Conservation (phyloP, 2,888 invertebrate species). For the Calliopum simillimum region DNA sequence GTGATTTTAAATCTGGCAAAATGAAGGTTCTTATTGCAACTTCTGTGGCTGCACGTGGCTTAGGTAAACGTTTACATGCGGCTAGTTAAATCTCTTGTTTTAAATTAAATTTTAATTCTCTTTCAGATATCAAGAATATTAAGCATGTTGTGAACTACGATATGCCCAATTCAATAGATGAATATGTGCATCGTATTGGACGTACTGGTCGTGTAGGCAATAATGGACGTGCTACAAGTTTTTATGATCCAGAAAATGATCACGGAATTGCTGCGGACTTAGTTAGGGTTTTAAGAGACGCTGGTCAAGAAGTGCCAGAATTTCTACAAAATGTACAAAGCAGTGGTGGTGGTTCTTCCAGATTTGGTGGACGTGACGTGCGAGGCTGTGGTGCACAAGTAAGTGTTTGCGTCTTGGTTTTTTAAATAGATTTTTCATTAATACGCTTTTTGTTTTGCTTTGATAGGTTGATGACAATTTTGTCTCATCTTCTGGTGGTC, state of each 20-base stretch:
- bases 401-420: constrained; percentile 23
- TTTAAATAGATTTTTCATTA: background rate
- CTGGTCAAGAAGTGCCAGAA: constrained; percentile 83
- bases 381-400: constrained; percentile 50
- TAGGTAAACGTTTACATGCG: constrained; percentile 70
- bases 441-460: constrained; percentile 4
- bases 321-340: constrained; percentile 73
- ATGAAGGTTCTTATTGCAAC: constrained; percentile 92
- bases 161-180: constrained; percentile 88
- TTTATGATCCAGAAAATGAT: constrained; percentile 79
- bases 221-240: constrained; percentile 86
- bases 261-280: constrained; percentile 73
- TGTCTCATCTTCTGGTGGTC: constrained; percentile 41
- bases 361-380: constrained; percentile 81
- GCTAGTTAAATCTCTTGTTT: background rate
- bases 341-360: constrained; percentile 65
- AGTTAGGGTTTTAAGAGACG: constrained; percentile 80
- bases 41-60: constrained; percentile 92
- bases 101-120: constrained; percentile 13
- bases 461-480: constrained; percentile 46
- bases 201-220: constrained; percentile 95
- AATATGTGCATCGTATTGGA: constrained; percentile 95
- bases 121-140: constrained; percentile 84
- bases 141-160: constrained; percentile 93
- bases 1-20: constrained; percentile 84